phyloP scores from a whole-genome alignment of 2,888 invertebrate genomes.

The Drosophila neonasuta region DNA sequence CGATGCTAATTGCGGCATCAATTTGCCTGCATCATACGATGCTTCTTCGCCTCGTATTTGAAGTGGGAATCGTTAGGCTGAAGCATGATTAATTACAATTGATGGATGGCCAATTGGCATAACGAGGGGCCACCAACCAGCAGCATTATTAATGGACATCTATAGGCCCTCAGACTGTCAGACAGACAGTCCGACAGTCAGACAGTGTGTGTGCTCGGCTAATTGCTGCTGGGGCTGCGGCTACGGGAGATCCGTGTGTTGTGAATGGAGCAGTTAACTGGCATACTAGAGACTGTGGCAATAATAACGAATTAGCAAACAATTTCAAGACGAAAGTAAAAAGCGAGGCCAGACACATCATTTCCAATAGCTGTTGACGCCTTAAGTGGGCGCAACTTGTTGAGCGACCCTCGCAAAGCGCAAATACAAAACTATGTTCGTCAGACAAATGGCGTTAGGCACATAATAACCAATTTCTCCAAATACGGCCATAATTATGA shows the following conservation, averaged over 20 bases:
- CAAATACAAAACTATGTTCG: conserved; percentile 72
- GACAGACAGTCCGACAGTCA: conserved; percentile 19
- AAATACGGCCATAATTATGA: conserved; percentile 79
- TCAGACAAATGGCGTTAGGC: conserved; percentile 78
- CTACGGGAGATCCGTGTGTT: conserved; percentile 29
- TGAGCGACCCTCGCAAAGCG: conserved; percentile 21
- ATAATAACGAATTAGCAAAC: conserved; percentile 76
- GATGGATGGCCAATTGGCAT: conserved; percentile 76
- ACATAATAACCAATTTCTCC: conserved; percentile 78
- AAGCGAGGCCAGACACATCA: conserved; percentile 25
- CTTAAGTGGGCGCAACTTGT: neutral
- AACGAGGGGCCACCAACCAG: conserved; percentile 52
- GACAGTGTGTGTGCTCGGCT: conserved; percentile 33
- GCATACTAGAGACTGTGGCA: conserved; percentile 58
- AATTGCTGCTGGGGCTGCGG: conserved; percentile 57
- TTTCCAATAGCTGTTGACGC: neutral
- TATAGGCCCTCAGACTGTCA: conserved; percentile 31
- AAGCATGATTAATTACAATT: conserved; percentile 77
- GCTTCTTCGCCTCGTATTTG: conserved; percentile 2
- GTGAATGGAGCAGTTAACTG: conserved; percentile 38
- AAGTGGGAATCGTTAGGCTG: conserved; percentile 62
- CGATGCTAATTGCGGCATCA: conserved; percentile 51
- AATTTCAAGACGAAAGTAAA: conserved; percentile 52
- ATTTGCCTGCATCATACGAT: conserved; percentile 37
- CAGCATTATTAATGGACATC: conserved; percentile 68